Base-by-base conservation (phyloP, 1,140 invertebrate genomes). In the Drosophila tropicalis region DNA sequence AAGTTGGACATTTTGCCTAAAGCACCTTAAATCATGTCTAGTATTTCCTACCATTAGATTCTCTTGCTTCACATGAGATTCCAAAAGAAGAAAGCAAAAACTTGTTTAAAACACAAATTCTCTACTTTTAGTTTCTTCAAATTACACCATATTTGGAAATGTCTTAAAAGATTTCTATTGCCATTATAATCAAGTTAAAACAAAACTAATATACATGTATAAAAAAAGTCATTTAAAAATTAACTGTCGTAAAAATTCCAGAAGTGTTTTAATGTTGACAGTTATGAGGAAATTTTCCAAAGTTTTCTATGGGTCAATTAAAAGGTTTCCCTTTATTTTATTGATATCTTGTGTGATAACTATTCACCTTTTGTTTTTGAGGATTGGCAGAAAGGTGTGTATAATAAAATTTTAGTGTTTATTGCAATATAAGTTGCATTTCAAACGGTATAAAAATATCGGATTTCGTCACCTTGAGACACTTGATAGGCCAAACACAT, bases 281-380 rank as follows among this genome's bases (percentile, higher is more conserved):
- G 9, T 51, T 51, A 12, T n/a, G 10, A 22, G 0, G 10, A 51
- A 3, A 51, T 19, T 22, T 22, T 5, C 44, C 44, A 51, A 47
- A 19, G 44, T 51, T 51, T 19, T 47, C 7, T 22, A 22, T 12
- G 0, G 22, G 9, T 51, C 19, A 51, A 51, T 51, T 10, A 51
- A 51, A 51, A 22, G 10, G 44, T 51, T 22, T 22, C 2, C 17
- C 44, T 22, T 51, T 10, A 22, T 22, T 51, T 22, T 51, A 22
- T 51, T 22, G 5, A 51, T 51, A 9, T 51, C 17, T 17, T 51
- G 17, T 51, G 17, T 10, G 1, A 51, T 51, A 51, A 22, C 19
- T 22, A 51, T 17, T 22, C 2, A 51, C 44, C 17, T 51, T 51
- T 51, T 51, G 44, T 51, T 47, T 51, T 51, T 51, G 17, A 19